phyloP scores from a whole-genome alignment of 2,113 vertebrate genomes.

The Oplegnathus fasciatus region DNA sequence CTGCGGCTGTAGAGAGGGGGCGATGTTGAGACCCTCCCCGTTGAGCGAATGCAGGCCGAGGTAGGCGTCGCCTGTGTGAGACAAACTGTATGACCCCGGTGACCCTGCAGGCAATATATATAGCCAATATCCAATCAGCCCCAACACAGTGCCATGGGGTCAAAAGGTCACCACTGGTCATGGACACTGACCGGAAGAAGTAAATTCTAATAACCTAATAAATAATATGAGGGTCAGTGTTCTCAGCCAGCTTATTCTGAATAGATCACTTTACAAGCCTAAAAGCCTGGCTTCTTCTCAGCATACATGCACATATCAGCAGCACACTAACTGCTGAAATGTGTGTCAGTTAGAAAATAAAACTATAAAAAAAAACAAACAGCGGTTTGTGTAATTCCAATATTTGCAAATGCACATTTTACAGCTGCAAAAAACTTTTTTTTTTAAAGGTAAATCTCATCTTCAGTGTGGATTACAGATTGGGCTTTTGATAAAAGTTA shows the following conservation, averaged over 20 bases:
- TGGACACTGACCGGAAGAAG: conserved; percentile 10
- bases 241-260: background rate
- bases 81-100: conserved; percentile 82
- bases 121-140: conserved; percentile 75
- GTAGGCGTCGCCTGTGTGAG: conserved; percentile 83
- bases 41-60: conserved; percentile 82
- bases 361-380: background rate
- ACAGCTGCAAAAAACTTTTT: background rate
- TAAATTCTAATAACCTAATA: conserved; percentile 30
- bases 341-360: background rate
- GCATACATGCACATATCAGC: background rate
- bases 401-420: background rate
- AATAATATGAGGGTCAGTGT: conserved; percentile 14
- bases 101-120: conserved; percentile 81
- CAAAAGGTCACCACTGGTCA: conserved; percentile 46
- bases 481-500: background rate
- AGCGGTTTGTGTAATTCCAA: background rate
- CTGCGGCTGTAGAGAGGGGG: conserved; percentile 83
- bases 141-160: conserved; percentile 46
- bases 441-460: no score
- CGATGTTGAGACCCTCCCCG: conserved; percentile 81
- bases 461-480: background rate
- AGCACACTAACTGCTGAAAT: conserved; percentile 1
- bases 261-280: background rate
- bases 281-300: background rate